A percentile compares a stretch with the other conserved stretches of the same genome.
phyloP scores from a whole-genome alignment of 2,888 invertebrate genomes.

The Parascotia fuliginaria region DNA sequence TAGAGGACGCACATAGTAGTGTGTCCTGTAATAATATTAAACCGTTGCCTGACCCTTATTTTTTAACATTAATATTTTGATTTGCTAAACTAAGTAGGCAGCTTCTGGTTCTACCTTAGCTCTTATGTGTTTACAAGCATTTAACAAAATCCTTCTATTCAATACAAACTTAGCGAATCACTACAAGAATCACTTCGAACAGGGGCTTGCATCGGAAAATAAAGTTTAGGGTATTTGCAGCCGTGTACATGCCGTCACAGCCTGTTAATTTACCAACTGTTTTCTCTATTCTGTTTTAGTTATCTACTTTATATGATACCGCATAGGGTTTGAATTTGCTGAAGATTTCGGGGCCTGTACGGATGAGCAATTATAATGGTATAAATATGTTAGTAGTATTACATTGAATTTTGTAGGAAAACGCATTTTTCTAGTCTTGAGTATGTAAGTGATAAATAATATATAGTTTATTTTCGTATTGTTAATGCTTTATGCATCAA shows the following conservation, averaged over 20 bases:
- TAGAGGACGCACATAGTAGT: no score
- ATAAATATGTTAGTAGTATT: slow-evolving; percentile 19
- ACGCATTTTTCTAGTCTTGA: slow-evolving; percentile 1
- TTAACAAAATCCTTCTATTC: neutral
- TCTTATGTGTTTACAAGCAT: neutral
- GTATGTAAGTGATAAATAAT: neutral
- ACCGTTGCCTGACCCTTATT: no score
- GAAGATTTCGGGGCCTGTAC: slow-evolving; percentile 1
- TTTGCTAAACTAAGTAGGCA: no score
- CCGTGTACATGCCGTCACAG: slow-evolving; percentile 42
- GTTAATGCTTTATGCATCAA: no score
- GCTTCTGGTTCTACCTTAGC: no score
- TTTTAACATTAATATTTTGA: no score
- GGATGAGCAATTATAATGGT: slow-evolving; percentile 39
- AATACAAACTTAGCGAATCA: slow-evolving; percentile 1
- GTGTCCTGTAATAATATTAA: no score
- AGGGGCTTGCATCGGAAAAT: slow-evolving; percentile 21
- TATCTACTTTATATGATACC: slow-evolving; percentile 12
- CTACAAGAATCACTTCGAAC: neutral
- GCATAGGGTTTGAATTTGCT: slow-evolving; percentile 16
- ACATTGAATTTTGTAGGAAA: slow-evolving; percentile 12
- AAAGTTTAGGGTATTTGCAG: slow-evolving; percentile 44
- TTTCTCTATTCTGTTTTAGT: slow-evolving; percentile 9
- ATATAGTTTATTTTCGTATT: neutral
- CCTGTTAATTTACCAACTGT: slow-evolving; percentile 54